Percentiles rank a stretch among this genome's conserved stretches.
phyloP scores from a whole-genome alignment of 2,113 vertebrate species.

The Prunella fulvescens region DNA sequence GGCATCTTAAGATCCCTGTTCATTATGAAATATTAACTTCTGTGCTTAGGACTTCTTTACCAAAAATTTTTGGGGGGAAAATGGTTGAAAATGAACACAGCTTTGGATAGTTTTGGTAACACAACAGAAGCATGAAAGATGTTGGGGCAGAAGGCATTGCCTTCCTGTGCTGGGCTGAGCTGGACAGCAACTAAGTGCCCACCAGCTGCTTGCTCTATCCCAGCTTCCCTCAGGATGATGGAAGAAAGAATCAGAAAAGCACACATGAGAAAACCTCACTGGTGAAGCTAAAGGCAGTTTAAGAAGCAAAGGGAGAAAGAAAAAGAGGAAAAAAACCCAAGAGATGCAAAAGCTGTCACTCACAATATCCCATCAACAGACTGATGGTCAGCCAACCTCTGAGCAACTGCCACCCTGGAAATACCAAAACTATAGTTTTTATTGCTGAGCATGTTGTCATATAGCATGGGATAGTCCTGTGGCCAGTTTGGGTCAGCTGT shows the following conservation, averaged over 20 bases:
- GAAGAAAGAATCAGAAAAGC: background rate
- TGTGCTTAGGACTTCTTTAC: background rate
- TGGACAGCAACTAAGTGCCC: fast-evolving
- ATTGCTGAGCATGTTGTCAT: background rate
- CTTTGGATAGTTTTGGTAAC: background rate
- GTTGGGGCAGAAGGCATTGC: background rate
- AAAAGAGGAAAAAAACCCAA: background rate
- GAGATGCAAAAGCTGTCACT: background rate
- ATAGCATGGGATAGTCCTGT: background rate
- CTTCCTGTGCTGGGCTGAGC: background rate
- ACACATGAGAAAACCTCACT: background rate
- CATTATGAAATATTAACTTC: background rate
- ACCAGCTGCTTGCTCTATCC: background rate
- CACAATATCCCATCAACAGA: background rate
- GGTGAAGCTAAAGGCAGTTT: background rate
- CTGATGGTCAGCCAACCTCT: background rate
- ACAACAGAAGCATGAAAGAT: background rate
- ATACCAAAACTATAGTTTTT: background rate
- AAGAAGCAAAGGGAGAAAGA: background rate
- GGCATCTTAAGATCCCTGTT: background rate
- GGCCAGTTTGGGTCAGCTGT: background rate
- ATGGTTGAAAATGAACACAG: background rate
- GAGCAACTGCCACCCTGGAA: background rate
- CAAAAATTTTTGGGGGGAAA: background rate
- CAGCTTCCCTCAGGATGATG: fast-evolving